A percentile compares a stretch with the other conserved stretches of the same genome.
phyloP scores from a whole-genome alignment of 2,888 invertebrate genomes.

The Campoletis raptor region DNA sequence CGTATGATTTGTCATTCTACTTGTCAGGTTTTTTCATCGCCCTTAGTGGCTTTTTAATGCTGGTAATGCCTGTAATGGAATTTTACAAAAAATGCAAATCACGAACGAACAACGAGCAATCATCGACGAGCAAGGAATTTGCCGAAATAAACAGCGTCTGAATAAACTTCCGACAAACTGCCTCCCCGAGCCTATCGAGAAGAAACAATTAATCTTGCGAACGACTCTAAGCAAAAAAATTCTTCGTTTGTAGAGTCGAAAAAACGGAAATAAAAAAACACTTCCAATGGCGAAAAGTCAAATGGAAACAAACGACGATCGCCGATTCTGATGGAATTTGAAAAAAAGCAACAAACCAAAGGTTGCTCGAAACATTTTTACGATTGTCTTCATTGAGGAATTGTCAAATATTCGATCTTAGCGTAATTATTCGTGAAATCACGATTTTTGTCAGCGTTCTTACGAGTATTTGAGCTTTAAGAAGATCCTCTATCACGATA shows the following conservation, averaged over 20 bases:
- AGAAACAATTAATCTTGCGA: slow-evolving; percentile 33
- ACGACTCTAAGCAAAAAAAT: background rate
- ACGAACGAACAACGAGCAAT: slow-evolving; percentile 53
- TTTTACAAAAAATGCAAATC: slow-evolving; percentile 76
- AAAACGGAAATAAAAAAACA: slow-evolving; percentile 1
- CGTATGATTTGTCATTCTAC: slow-evolving; percentile 93
- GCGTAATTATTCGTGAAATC: slow-evolving; percentile 43
- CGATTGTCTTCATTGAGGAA: slow-evolving; percentile 64
- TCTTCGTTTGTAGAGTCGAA: background rate
- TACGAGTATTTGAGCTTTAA: slow-evolving; percentile 26
- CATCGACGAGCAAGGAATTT: slow-evolving; percentile 74
- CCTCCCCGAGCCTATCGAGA: background rate
- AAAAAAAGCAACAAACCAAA: slow-evolving; percentile 14
- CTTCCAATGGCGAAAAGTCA: background rate
- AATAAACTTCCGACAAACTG: slow-evolving; percentile 55
- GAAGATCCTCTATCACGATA: slow-evolving; percentile 24
- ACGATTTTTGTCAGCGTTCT: slow-evolving; percentile 37
- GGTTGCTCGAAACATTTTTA: slow-evolving; percentile 54
- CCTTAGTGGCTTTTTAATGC: slow-evolving; percentile 89
- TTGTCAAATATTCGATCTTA: slow-evolving; percentile 56
- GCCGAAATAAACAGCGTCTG: slow-evolving; percentile 80
- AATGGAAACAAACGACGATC: background rate
- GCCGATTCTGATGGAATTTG: background rate
- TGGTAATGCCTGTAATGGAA: slow-evolving; percentile 84
- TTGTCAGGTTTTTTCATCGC: slow-evolving; percentile 92